Evolutionary conservation across 1,140 invertebrate genomes (phyloP).

Genomic region (Drosophila asahinai): DNA sequence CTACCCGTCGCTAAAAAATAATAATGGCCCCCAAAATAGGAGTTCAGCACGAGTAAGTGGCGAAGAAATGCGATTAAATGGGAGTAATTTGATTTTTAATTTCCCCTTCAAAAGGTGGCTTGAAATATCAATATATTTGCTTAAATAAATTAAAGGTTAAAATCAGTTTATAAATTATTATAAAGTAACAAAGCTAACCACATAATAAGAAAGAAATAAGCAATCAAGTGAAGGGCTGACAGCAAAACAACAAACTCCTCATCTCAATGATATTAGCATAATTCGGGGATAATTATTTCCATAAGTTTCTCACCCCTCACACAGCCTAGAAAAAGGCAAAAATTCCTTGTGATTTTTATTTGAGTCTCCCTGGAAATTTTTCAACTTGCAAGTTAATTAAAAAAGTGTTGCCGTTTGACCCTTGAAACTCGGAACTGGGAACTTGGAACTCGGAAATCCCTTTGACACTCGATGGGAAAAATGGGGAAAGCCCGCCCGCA

Average conservation of each 20-base stretch:
- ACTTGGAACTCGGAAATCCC: slow-evolving; percentile 22
- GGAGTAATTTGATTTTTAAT: slow-evolving; percentile 1
- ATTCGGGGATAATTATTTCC: slow-evolving; percentile 34
- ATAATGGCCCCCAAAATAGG: slow-evolving; percentile 3
- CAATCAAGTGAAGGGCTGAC: not conserved
- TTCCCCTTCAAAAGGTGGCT: not conserved
- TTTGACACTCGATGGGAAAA: slow-evolving; percentile 46
- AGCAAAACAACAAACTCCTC: slow-evolving; percentile 1
- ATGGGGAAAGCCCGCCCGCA: slow-evolving; percentile 30
- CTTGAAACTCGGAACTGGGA: slow-evolving; percentile 6
- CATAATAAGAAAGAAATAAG: slow-evolving; percentile 1
- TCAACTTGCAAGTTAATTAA: slow-evolving; percentile 50
- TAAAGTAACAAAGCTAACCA: not conserved
- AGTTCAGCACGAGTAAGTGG: not conserved
- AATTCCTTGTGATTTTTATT: slow-evolving; percentile 28
- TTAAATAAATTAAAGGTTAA: no score
- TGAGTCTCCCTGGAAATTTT: not conserved
- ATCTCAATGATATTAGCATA: slow-evolving; percentile 17
- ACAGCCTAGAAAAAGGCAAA: slow-evolving; percentile 1
- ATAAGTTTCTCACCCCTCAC: slow-evolving; percentile 1
- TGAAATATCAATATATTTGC: not conserved
- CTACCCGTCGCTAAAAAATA: not conserved
- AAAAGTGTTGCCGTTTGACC: slow-evolving; percentile 61
- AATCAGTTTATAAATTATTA: no score
- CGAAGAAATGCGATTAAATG: slow-evolving; percentile 5